A percentile compares a stretch with the other conserved stretches of the same genome.
Evolutionary conservation across 1,140 invertebrate genomes (phyloP).

Genomic region (Drosophila novamexicana): DNA sequence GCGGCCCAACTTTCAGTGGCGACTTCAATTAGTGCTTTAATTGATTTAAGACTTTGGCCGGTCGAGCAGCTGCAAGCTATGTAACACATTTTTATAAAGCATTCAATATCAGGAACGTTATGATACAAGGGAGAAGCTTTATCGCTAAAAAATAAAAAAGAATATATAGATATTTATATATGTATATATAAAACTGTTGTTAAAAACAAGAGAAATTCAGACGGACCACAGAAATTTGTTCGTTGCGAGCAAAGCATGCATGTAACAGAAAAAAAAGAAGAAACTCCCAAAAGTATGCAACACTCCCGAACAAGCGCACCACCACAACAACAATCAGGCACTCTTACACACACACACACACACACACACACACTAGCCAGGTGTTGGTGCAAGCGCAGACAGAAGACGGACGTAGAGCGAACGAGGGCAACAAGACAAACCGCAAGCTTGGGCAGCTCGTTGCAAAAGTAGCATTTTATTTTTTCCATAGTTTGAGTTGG

Average conservation of each 20-base stretch:
- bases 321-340: conserved; percentile 1
- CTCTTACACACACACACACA: background rate
- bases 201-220: conserved; percentile 14
- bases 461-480: conserved; percentile 51
- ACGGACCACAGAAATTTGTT: conserved; percentile 48
- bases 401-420: conserved; percentile 7
- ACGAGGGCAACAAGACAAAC: conserved; percentile 18
- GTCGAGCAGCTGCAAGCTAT: conserved; percentile 37
- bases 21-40: conserved; percentile 30
- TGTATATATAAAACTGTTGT: conserved; percentile 8
- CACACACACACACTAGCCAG: conserved; percentile 37
- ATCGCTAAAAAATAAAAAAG: background rate
- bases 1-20: conserved; percentile 1
- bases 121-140: conserved; percentile 1
- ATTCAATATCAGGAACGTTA: conserved; percentile 15
- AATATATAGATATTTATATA: background rate
- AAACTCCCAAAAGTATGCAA: conserved; percentile 47
- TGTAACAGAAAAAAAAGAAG: conserved; percentile 6
- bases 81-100: conserved; percentile 41
- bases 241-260: conserved; percentile 20
- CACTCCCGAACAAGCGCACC: conserved; percentile 22
- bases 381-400: conserved; percentile 55
- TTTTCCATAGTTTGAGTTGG: conserved; percentile 5
- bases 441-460: conserved; percentile 49
- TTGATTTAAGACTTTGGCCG: conserved; percentile 27